Conservation (phyloP, 1,140 invertebrate species). For the Diuraphis noxia region DNA sequence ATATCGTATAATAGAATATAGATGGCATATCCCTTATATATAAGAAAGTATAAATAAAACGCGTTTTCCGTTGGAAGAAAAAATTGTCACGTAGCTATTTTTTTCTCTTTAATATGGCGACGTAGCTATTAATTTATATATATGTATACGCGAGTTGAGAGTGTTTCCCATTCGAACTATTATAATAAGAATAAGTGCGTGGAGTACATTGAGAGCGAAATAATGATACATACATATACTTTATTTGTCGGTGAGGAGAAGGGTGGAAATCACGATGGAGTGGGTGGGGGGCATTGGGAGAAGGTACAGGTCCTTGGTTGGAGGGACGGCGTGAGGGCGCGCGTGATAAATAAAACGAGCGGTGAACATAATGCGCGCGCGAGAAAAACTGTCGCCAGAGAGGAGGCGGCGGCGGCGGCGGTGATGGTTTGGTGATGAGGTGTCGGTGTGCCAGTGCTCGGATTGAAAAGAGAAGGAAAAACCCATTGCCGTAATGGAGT, state of each 20-base stretch:
- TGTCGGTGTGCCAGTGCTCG: background rate
- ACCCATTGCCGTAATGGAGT: conserved; percentile 41
- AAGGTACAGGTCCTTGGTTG: background rate
- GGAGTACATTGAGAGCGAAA: background rate
- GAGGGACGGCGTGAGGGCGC: background rate
- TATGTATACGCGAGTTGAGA: background rate
- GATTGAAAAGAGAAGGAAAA: background rate
- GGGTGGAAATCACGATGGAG: background rate
- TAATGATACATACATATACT: background rate
- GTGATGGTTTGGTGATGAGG: background rate
- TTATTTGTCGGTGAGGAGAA: background rate
- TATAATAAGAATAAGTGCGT: background rate
- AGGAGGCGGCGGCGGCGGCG: background rate
- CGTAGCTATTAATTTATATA: background rate
- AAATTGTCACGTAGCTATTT: background rate
- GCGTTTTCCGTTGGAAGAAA: no score
- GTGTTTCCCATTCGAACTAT: background rate
- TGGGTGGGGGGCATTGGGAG: background rate
- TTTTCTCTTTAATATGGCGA: no score
- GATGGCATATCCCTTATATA: no score
- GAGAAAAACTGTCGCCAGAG: background rate
- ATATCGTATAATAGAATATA: no score
- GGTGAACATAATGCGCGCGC: background rate
- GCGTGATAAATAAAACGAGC: background rate
- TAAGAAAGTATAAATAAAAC: background rate